Evolutionary conservation across 2,113 vertebrate species (phyloP).

Genomic region (Paramormyrops kingsleyae): DNA sequence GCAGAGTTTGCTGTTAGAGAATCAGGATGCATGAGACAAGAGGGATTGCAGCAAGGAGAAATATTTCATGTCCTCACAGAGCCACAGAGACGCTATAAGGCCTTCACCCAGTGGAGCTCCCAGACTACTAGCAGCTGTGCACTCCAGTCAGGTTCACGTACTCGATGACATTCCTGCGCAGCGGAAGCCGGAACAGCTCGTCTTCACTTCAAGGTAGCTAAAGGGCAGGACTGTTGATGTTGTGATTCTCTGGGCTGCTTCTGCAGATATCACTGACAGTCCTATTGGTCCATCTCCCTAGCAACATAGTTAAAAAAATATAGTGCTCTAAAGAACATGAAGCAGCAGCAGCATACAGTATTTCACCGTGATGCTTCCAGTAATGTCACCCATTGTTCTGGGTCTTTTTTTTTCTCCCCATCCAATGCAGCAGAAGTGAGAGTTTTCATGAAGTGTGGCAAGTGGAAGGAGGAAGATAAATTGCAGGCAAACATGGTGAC

Average conservation of each 20-base stretch:
- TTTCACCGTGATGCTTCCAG: background rate
- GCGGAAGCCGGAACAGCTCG: background rate
- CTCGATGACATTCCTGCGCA: background rate
- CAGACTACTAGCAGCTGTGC: background rate
- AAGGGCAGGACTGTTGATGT: background rate
- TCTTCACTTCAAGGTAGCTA: background rate
- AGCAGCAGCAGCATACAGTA: background rate
- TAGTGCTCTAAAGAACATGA: background rate
- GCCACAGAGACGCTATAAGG: background rate
- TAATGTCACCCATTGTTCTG: background rate
- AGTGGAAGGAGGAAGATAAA: conserved; percentile 23
- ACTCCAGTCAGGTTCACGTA: background rate
- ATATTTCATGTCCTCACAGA: background rate
- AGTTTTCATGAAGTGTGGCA: conserved; percentile 20
- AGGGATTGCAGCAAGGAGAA: background rate
- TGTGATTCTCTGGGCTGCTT: conserved; percentile 2
- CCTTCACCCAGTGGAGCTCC: background rate
- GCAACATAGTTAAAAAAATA: background rate
- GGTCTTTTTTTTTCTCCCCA: background rate
- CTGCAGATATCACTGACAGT: background rate
- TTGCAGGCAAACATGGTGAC: conserved; percentile 2
- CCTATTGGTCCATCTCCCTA: background rate
- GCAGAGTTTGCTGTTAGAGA: background rate
- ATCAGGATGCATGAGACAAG: background rate
- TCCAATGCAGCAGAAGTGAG: background rate